Conservation (phyloP, 2,797 vertebrate species). For the Selene dorsalis region DNA sequence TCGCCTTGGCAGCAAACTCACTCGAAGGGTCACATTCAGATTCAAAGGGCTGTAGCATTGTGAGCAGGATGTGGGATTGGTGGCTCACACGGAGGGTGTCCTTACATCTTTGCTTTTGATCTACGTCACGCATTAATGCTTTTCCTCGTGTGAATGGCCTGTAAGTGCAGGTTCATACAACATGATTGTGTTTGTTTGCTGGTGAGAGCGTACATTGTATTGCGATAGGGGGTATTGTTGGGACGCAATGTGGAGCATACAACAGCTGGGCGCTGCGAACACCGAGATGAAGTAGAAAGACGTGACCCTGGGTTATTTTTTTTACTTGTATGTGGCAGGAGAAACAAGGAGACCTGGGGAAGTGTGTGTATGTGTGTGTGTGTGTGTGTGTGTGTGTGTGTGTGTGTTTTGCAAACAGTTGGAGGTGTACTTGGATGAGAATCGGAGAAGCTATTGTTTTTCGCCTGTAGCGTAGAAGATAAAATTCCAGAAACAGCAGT, state of each 20-base stretch:
- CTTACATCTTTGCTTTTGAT: constrained; percentile 60
- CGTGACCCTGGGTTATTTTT: constrained; percentile 45
- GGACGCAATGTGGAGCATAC: constrained; percentile 18
- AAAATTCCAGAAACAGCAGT: constrained; percentile 70
- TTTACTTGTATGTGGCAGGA: constrained; percentile 52
- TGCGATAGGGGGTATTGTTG: constrained; percentile 11
- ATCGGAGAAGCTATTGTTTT: constrained; percentile 61
- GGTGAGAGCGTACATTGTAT: constrained; percentile 28
- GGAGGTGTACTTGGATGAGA: constrained; percentile 58
- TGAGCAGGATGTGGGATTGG: constrained; percentile 60
- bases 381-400: constrained; percentile 35
- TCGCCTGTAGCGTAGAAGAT: constrained; percentile 60
- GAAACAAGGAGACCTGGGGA: constrained; percentile 40
- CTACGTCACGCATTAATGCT: constrained; percentile 52
- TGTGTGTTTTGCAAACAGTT: constrained; percentile 60
- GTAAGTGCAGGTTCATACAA: constrained; percentile 46
- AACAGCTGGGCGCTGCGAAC: constrained; percentile 26
- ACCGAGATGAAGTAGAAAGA: constrained; percentile 32
- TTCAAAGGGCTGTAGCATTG: constrained; percentile 56
- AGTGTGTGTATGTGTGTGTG: constrained; percentile 27
- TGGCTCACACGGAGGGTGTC: constrained; percentile 46
- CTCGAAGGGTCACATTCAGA: constrained; percentile 51
- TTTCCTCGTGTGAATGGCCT: constrained; percentile 44
- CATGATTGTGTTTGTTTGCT: constrained; percentile 7
- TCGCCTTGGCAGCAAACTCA: constrained; percentile 57